Base-by-base conservation (phyloP, 1,140 invertebrate genomes). In the Sycophila sp. region DNA sequence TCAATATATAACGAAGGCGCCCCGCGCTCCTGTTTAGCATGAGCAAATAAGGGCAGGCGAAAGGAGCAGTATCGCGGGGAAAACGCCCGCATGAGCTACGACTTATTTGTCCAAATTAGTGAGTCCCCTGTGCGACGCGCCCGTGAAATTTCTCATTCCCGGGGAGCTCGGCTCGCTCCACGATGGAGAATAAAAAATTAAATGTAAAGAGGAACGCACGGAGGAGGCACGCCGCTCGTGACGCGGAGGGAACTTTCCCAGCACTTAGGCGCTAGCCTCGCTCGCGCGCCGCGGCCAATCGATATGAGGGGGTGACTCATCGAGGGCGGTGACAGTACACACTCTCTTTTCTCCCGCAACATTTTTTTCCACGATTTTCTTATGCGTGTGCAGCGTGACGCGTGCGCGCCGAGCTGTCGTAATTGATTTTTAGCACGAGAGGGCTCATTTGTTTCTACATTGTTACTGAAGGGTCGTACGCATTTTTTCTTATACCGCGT, bases 231-330 rank as follows among this genome's bases (percentile, higher is more conserved):
- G 17, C 0, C 0, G 30, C 56, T 40, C 38, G 30, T 22, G 22
- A 67, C 32, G 40, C 55, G 71, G 72, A 68, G 65, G 71, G 55
- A 67, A 63, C 15, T 11, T 11, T 62, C 15, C n/a, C 5, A 3
- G 19, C n/a, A n/a, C 26, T 38, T 67, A 22, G 5, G 60, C 65
- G 17, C 38, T 58, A 63, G 65, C 22, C 71, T 75, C 63, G 69
- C 28, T 15, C 13, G 19, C 17, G 2, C 26, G 51, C 4, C 49
- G 59, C 69, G 65, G 74, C 70, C 76, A 79, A 84, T 83, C 80
- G 78, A 84, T 83, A 80, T n/a, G n/a, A n/a, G n/a, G 4, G 76
- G 81, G 70, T 83, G 82, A 84, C 79, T 82, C 82, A 83, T 83
- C 76, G 78, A 78, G 78, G 78, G 73, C 77, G 79, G 75, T 79